phyloP scores from a whole-genome alignment of 2,888 invertebrate genomes.

The Spicauda simplicius region DNA sequence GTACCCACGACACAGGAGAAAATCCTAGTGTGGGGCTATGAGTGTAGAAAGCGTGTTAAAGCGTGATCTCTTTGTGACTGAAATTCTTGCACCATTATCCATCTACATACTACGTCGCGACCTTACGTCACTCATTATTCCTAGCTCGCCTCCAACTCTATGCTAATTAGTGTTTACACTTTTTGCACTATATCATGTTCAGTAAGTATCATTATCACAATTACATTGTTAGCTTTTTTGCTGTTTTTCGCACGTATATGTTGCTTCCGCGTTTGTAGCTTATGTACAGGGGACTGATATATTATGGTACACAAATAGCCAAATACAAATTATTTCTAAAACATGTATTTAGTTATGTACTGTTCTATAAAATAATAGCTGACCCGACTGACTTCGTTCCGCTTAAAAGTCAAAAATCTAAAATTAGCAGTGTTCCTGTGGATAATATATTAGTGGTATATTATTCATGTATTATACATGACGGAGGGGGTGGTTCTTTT shows the following conservation, averaged over 20 bases:
- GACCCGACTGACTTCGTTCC: too few relatives aligned
- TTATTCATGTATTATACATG: too few relatives aligned
- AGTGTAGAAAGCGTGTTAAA: too few relatives aligned
- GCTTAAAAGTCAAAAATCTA: too few relatives aligned
- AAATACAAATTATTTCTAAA: not conserved
- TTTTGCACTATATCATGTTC: conserved; percentile 5
- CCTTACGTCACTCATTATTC: conserved; percentile 16
- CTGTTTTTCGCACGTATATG: conserved; percentile 4
- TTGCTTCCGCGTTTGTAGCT: not conserved
- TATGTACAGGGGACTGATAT: not conserved
- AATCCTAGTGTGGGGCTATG: too few relatives aligned
- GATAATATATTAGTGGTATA: too few relatives aligned
- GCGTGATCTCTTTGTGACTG: conserved; percentile 1
- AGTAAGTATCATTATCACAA: not conserved
- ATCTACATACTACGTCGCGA: not conserved
- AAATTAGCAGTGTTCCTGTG: too few relatives aligned
- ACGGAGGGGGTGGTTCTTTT: too few relatives aligned
- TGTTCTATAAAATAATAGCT: too few relatives aligned
- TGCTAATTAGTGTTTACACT: conserved; percentile 18
- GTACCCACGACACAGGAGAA: too few relatives aligned
- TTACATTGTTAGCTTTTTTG: conserved; percentile 9
- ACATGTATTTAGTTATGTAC: not conserved
- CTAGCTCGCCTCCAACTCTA: not conserved
- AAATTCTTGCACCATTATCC: not conserved
- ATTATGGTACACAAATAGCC: not conserved